Percentiles rank a stretch among this genome's conserved stretches.
Conservation (phyloP, 2,113 vertebrate species). For the Formicarius rufipectus region DNA sequence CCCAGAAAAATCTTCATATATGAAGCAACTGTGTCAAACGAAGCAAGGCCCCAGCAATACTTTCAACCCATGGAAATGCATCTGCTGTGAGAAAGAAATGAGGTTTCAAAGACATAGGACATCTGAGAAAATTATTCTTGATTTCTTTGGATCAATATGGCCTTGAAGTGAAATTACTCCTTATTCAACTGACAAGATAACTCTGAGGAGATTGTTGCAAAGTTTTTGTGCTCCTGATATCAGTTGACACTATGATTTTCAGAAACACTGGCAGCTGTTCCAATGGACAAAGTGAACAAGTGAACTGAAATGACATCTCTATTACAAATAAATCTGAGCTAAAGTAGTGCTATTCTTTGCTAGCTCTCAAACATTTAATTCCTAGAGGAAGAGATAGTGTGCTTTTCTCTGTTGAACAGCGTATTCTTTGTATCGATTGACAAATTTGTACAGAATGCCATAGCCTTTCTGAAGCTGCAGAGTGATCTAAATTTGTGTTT, state of each 20-base stretch:
- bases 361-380: background rate
- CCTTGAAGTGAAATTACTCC: background rate
- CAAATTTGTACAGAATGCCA: background rate
- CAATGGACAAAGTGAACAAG: background rate
- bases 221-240: background rate
- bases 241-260: background rate
- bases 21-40: background rate
- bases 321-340: background rate
- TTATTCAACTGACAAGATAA: background rate
- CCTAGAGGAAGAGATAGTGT: background rate
- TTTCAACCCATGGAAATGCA: background rate
- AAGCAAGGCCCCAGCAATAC: background rate
- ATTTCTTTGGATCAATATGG: background rate
- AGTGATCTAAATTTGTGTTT: background rate
- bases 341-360: background rate
- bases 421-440: background rate
- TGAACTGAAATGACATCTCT: background rate
- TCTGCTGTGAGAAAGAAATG: background rate
- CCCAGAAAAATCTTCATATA: background rate
- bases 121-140: background rate
- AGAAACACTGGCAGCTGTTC: background rate
- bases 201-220: background rate
- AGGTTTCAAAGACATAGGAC: background rate
- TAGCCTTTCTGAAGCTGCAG: background rate
- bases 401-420: fast-evolving